Conservation (phyloP, 2,888 invertebrate species). For the Operophtera brumata region DNA sequence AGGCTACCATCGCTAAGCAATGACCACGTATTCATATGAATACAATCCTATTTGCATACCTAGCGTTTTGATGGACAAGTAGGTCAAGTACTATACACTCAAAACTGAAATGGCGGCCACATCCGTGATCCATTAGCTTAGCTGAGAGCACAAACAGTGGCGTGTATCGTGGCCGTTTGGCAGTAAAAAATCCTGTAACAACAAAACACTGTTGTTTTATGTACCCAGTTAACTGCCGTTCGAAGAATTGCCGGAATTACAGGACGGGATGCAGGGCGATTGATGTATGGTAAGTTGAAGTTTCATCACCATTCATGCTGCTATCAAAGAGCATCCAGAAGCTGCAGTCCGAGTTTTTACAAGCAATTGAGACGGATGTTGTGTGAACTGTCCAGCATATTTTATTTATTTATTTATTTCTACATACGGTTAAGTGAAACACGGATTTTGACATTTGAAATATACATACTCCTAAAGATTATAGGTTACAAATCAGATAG, state of each 20-base stretch:
- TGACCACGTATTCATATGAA: not conserved
- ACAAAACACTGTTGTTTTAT: constrained; percentile 35
- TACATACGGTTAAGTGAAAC: too few species aligned
- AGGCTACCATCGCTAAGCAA: too few species aligned
- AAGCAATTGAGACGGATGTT: too few species aligned
- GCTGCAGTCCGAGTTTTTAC: too few species aligned
- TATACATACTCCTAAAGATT: too few species aligned
- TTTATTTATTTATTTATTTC: too few species aligned
- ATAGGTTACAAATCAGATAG: too few species aligned
- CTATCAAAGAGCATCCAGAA: too few species aligned
- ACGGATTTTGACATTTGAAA: too few species aligned
- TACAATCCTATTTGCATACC: not conserved
- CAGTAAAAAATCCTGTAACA: constrained; percentile 35
- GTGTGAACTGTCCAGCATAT: too few species aligned
- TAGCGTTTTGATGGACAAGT: constrained; percentile 12
- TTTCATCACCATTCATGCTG: too few species aligned
- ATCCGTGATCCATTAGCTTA: constrained; percentile 54
- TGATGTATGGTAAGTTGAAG: not conserved
- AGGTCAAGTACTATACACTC: constrained; percentile 26
- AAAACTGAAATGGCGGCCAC: constrained; percentile 31
- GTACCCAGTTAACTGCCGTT: constrained; percentile 31
- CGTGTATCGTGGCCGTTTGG: constrained; percentile 37
- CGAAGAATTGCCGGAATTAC: constrained; percentile 27
- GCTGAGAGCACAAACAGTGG: constrained; percentile 47
- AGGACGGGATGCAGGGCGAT: not conserved